Evolutionary conservation across 2,113 vertebrate species (phyloP).

Genomic region (Channa maculata): DNA sequence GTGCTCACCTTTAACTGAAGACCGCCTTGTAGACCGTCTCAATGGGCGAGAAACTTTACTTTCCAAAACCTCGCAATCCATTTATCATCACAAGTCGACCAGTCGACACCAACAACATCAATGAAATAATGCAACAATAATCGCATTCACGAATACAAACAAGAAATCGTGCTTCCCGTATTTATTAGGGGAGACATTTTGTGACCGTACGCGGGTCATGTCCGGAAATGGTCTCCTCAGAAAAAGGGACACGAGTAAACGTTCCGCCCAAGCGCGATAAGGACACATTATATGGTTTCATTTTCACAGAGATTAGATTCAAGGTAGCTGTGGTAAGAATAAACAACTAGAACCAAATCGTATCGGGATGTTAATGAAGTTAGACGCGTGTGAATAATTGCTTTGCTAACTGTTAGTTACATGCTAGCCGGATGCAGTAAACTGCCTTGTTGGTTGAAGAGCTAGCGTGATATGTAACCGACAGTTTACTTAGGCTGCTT

Average conservation of each 20-base stretch:
- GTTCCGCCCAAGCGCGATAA: constrained; percentile 42
- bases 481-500: too few species aligned
- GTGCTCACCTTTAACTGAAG: constrained; percentile 32
- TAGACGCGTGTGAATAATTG: too few species aligned
- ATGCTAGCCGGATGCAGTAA: too few species aligned
- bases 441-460: too few species aligned
- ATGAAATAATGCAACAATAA: constrained; percentile 5
- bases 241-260: neutral
- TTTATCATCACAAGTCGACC: constrained; percentile 1
- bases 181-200: constrained; percentile 20
- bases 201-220: neutral
- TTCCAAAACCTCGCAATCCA: constrained; percentile 45
- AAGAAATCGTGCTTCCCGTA: constrained; percentile 5
- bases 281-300: neutral
- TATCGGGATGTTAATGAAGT: too few species aligned
- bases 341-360: too few species aligned
- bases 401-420: too few species aligned
- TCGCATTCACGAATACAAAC: neutral
- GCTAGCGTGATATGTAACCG: too few species aligned
- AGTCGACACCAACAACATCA: neutral
- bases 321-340: neutral
- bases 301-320: neutral
- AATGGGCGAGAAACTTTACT: fast-evolving
- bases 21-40: constrained; percentile 48
- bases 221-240: constrained; percentile 13